Conservation (phyloP, 2,113 vertebrate species). For the Bolborhynchus lineola region DNA sequence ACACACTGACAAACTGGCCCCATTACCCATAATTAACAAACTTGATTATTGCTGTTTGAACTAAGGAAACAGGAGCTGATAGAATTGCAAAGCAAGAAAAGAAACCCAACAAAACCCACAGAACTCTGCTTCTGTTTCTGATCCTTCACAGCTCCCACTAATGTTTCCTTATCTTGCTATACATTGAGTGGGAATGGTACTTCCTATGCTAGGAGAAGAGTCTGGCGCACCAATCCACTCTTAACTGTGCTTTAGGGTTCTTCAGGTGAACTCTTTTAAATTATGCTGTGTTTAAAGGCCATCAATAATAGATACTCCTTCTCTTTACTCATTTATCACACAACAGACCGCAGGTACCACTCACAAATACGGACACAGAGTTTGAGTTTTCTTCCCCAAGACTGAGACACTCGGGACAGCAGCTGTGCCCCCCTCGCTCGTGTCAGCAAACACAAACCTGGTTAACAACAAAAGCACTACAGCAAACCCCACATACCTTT, state of each 20-base stretch:
- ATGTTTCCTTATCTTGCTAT: fast-evolving
- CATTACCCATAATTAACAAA: neutral
- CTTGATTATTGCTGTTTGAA: neutral
- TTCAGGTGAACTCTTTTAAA: neutral
- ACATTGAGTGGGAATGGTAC: fast-evolving
- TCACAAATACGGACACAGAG: fast-evolving
- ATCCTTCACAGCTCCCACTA: fast-evolving
- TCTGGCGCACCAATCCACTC: fast-evolving
- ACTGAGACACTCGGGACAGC: fast-evolving
- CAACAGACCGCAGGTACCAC: fast-evolving
- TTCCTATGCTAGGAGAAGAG: fast-evolving
- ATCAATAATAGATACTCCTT: fast-evolving
- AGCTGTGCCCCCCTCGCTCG: fast-evolving
- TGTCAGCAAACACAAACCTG: fast-evolving
- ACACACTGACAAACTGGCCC: fast-evolving
- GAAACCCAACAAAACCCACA: fast-evolving
- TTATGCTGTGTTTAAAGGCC: neutral
- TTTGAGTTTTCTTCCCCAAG: fast-evolving
- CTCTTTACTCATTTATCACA: fast-evolving
- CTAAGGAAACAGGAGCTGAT: fast-evolving
- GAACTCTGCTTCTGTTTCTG: neutral
- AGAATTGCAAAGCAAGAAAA: neutral
- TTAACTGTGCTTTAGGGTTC: fast-evolving
- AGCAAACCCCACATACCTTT: neutral
- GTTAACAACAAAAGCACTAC: fast-evolving